Base-by-base conservation (phyloP, 2,797 vertebrate species). In the Dallia pectoralis region DNA sequence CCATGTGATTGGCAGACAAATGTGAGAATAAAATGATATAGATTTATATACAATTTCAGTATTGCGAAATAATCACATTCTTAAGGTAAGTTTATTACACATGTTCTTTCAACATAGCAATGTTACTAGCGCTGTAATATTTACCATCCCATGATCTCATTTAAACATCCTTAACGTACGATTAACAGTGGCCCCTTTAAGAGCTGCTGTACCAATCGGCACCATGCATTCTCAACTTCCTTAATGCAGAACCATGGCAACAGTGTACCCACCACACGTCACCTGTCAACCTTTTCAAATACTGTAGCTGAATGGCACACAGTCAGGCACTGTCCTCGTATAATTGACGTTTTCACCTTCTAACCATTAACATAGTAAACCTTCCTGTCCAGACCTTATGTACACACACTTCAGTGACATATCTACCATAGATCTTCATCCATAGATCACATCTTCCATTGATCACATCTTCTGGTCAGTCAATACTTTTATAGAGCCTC, bases 401-500 rank as follows among this genome's bases (percentile, higher is more conserved):
- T 12, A 44, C 25, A 1, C 22, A 9, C 9, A n/a, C n/a, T 40
- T 19, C 49, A 56, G 33, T 30, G 56, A 12, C 61, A 14, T n/a
- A n/a, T n/a, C n/a, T n/a, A n/a, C n/a, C n/a, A n/a, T n/a, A n/a
- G n/a, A n/a, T n/a, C n/a, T n/a, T n/a, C n/a, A n/a, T n/a, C 61
- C 62, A 19, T 14, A 22, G 19, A 25, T 22, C 53, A 1, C 53
- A 25, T 59, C 53, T 25, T 14, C 61, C 62, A 19, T 14, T 56
- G 19, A 25, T 22, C 53, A 1, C 53, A 25, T 59, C 53, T 25
- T 14, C 53, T 22, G 9, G 8, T 40, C n/a, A 5, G 32, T 22
- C 30, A n/a, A n/a, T n/a, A n/a, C 61, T 79, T 67, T 85, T 90
- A 92, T 0, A 79, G 87, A 2, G 86, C 86, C 72, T 92, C 86